These are phyloP conservation scores for Drosophila lacertosa DNA, from an alignment of 1,140 invertebrate species.

Conservation along the genomic window DNA sequence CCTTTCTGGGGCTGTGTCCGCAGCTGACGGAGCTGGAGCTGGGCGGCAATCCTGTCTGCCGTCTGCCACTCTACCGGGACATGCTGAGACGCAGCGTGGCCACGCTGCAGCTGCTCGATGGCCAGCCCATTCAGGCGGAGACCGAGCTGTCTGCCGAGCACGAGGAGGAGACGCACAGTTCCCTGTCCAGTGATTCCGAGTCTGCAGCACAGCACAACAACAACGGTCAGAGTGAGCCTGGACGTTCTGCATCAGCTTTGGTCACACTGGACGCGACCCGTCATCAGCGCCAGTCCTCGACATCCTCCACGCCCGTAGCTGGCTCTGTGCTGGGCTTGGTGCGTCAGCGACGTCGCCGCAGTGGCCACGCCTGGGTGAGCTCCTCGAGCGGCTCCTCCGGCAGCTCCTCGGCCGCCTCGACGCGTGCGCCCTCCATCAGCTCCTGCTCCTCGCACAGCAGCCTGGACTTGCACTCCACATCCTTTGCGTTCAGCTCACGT, in stretches of 20 bases:
- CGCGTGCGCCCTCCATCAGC: constrained; percentile 56
- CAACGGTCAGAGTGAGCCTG: not conserved
- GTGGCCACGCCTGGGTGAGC: constrained; percentile 72
- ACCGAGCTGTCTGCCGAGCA: not conserved
- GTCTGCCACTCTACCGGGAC: constrained; percentile 74
- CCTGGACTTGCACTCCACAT: constrained; percentile 55
- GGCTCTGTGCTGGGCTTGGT: constrained; percentile 72
- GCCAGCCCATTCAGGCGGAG: constrained; percentile 37
- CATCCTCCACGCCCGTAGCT: constrained; percentile 60
- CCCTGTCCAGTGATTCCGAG: constrained; percentile 63
- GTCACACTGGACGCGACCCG: constrained; percentile 40
- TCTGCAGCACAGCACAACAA: constrained; percentile 42
- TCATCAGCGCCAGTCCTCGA: constrained; percentile 25
- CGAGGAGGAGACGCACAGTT: constrained; percentile 54
- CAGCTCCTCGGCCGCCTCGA: constrained; percentile 59
- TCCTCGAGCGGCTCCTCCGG: constrained; percentile 63
- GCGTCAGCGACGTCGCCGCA: constrained; percentile 62
- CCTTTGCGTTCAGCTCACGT: constrained; percentile 53
- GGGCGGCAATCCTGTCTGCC: constrained; percentile 83
- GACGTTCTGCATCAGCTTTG: constrained; percentile 26
- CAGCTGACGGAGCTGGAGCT: constrained; percentile 83
- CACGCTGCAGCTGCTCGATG: constrained; percentile 83
- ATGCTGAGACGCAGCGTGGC: constrained; percentile 82
- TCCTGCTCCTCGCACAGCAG: constrained; percentile 65
- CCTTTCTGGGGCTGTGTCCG: constrained; percentile 84